Evolutionary conservation across 2,888 invertebrate genomes (phyloP).

Genomic region (Penaeus monodon): DNA sequence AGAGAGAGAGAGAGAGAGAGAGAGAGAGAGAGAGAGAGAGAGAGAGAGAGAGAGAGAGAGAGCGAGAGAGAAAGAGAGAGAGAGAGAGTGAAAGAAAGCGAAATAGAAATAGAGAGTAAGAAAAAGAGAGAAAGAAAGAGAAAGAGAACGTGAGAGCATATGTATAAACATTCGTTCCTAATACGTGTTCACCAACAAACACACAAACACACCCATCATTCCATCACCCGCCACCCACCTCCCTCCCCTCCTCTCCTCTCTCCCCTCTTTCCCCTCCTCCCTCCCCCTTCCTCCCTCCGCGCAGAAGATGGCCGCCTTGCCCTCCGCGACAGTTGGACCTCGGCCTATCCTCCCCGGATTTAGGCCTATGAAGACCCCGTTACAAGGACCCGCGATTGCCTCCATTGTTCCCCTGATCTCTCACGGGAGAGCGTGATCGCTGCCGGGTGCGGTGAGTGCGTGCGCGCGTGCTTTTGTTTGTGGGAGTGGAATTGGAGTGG

Average conservation of each 20-base stretch:
- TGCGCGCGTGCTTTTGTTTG: conserved; percentile 9
- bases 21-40: neutral
- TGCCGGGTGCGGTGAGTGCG: conserved; percentile 36
- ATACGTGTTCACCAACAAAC: neutral
- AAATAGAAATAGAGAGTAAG: neutral
- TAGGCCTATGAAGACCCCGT: no score
- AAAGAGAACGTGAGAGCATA: neutral
- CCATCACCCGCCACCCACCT: no score
- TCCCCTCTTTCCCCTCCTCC: no score
- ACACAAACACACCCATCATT: no score
- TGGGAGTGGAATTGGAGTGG: neutral
- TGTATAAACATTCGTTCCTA: no score
- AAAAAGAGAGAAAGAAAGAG: neutral
- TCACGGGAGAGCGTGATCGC: conserved; percentile 32
- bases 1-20: neutral
- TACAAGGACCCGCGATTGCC: no score
- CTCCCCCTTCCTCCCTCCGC: no score
- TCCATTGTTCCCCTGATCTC: no score
- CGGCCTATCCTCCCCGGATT: no score
- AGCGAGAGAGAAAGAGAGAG: neutral
- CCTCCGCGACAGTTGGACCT: no score
- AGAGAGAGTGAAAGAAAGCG: neutral
- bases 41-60: neutral
- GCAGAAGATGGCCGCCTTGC: no score
- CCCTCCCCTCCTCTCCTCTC: no score